Percentiles rank a stretch among this genome's conserved stretches.
Evolutionary conservation across 92 coral and sea anemone genomes (phyloP).

Genomic region (Phenganax marumi): DNA sequence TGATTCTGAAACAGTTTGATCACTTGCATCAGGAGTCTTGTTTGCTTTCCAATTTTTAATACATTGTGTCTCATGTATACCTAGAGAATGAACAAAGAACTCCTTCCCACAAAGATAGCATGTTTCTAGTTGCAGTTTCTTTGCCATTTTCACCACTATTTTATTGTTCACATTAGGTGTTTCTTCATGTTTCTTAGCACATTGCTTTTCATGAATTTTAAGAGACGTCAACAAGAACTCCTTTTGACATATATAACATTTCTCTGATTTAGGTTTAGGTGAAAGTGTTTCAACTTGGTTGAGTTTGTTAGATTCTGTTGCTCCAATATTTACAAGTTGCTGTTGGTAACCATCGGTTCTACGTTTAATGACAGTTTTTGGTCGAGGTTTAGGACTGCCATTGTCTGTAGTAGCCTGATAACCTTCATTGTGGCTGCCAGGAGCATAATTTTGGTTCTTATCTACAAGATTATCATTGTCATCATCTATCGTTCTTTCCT

Average conservation of each 20-base stretch:
- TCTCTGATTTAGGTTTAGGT: slow-evolving; percentile 73
- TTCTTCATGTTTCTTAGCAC: slow-evolving; percentile 72
- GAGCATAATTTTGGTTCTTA: no score
- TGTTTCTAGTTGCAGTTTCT: slow-evolving; percentile 68
- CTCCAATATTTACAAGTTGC: slow-evolving; percentile 32
- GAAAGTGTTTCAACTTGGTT: slow-evolving; percentile 31
- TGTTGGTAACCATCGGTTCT: slow-evolving; percentile 26
- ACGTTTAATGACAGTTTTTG: slow-evolving; percentile 30
- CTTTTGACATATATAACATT: slow-evolving; percentile 92
- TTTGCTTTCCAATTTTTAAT: slow-evolving; percentile 77
- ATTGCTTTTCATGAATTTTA: slow-evolving; percentile 93
- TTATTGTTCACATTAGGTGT: slow-evolving; percentile 8
- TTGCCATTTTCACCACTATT: slow-evolving; percentile 5
- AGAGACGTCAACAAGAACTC: slow-evolving; percentile 87
- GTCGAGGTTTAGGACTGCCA: slow-evolving; percentile 16
- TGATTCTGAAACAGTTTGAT: neutral
- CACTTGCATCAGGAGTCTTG: slow-evolving; percentile 35
- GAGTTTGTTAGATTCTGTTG: slow-evolving; percentile 3
- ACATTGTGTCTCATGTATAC: slow-evolving; percentile 93
- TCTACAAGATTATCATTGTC: no score
- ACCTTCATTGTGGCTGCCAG: neutral
- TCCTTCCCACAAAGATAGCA: slow-evolving; percentile 94
- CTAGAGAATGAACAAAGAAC: slow-evolving; percentile 77
- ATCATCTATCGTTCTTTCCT: no score
- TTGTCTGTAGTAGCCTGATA: neutral